Percentiles rank a stretch among this genome's conserved stretches.
Conservation (phyloP, 2,797 vertebrate genomes). For the Vireo griseus region DNA sequence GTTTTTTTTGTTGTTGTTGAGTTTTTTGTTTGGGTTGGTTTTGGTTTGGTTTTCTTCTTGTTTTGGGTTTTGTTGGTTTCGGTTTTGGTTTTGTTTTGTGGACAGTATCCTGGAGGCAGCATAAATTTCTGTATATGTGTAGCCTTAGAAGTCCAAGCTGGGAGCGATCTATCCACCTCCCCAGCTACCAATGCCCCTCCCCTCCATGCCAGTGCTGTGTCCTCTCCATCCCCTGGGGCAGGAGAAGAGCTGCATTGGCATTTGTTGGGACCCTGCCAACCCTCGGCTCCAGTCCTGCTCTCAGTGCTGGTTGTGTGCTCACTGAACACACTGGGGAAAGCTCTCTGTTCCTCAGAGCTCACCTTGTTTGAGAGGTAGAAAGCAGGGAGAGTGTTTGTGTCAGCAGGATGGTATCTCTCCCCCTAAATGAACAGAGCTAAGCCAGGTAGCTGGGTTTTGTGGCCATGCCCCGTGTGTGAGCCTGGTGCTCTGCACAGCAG, state of each 20-base stretch:
- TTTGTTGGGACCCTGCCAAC: background rate
- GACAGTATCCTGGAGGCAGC: background rate
- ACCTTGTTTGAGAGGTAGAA: background rate
- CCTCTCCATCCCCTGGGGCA: background rate
- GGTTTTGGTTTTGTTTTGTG: background rate
- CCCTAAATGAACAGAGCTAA: background rate
- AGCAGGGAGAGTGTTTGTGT: background rate
- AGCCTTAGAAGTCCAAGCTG: background rate
- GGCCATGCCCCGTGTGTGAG: accelerated
- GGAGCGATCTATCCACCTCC: accelerated
- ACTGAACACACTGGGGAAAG: background rate
- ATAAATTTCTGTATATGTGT: background rate
- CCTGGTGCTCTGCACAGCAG: background rate
- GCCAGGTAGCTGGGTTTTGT: background rate
- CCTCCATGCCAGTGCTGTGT: accelerated
- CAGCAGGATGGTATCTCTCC: background rate
- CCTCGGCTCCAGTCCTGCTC: background rate
- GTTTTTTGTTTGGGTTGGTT: background rate
- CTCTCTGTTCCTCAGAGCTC: background rate
- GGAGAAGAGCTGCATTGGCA: background rate
- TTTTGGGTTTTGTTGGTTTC: background rate
- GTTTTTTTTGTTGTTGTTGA: background rate
- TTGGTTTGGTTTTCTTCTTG: background rate
- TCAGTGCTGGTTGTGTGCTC: background rate
- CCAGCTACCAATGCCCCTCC: background rate